Base-by-base conservation (phyloP, 2,113 vertebrate genomes). In the Podarcis cretensis region DNA sequence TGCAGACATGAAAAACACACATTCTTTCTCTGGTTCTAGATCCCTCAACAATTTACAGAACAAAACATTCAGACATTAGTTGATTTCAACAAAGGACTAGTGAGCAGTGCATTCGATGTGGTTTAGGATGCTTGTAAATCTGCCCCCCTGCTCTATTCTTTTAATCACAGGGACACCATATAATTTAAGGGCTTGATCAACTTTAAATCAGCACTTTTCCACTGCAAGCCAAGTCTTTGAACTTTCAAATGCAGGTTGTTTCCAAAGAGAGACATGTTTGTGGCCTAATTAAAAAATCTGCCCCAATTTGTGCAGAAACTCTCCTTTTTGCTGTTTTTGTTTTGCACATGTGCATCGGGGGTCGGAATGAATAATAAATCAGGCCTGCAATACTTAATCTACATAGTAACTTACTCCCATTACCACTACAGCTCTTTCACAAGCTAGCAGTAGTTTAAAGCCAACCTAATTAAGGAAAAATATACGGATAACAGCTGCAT, bases 181-280 rank as follows among this genome's bases (percentile, higher is more conserved):
- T 63, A 59, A 25, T 35, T 73, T n/a, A 37, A 79, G 30, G 14
- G 83, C 91, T 93, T 91, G 75, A 94, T 85, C 88, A 88, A n/a
- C 92, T 88, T 91, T 65, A 83, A 81, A 78, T 68, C 91, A 94
- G 89, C 63, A 85, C 87, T 78, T 96, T 93, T 87, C 48, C 84
- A 87, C 92, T 93, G 89, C 92, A 92, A 95, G 90, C 83, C 84
- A 87, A 91, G 65, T 87, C 87, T 94, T 91, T 91, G 89, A 95
- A 85, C 91, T 94, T 84, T 68, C 90, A 95, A 91, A 92, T 91
- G 89, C 6, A 13, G 21, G 35, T 9, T 74, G 23, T 75, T 81
- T 27, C 73, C 84, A 59, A 71, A 27, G n/a, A n/a, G 25, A 27
- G 76, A 93, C 37, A 20, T 4, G 21, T 63, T 80, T 77, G 73